Conservation (phyloP, 2,797 vertebrate genomes). For the Gadopsis bispinosus region DNA sequence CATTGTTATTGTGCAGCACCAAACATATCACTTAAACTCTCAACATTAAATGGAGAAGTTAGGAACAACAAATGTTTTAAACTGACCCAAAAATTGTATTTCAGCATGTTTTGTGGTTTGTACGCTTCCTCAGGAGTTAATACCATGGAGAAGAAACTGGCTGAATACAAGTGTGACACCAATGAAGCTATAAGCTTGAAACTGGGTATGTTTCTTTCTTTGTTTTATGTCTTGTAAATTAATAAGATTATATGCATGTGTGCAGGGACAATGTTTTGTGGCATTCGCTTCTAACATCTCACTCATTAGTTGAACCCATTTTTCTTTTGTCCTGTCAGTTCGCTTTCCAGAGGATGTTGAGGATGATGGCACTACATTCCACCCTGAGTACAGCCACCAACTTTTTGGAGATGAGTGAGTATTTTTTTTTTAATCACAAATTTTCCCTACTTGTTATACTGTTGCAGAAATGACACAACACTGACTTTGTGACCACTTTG, state of each 20-base stretch:
- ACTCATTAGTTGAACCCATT: not conserved
- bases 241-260: not conserved
- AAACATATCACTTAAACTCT: not conserved
- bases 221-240: not conserved
- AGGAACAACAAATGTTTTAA: not conserved
- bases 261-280: not conserved
- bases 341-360: slow-evolving; percentile 97
- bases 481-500: too few relatives aligned
- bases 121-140: slow-evolving; percentile 85
- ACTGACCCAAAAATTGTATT: too few relatives aligned
- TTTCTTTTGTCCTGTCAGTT: slow-evolving; percentile 74
- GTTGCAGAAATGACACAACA: not conserved
- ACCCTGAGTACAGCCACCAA: slow-evolving; percentile 97
- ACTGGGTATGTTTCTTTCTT: slow-evolving; percentile 85
- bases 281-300: not conserved
- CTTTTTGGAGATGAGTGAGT: slow-evolving; percentile 98
- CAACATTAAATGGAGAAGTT: not conserved
- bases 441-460: not conserved
- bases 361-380: slow-evolving; percentile 94
- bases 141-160: slow-evolving; percentile 96
- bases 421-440: not conserved
- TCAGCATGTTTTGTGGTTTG: not conserved
- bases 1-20: not conserved
- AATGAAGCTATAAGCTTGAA: slow-evolving; percentile 97
- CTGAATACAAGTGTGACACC: slow-evolving; percentile 98